Percentiles rank a stretch among this genome's conserved stretches.
These are phyloP conservation scores for Diabrotica virgifera DNA, from an alignment of 1,140 invertebrate species.

Conservation along the genomic window DNA sequence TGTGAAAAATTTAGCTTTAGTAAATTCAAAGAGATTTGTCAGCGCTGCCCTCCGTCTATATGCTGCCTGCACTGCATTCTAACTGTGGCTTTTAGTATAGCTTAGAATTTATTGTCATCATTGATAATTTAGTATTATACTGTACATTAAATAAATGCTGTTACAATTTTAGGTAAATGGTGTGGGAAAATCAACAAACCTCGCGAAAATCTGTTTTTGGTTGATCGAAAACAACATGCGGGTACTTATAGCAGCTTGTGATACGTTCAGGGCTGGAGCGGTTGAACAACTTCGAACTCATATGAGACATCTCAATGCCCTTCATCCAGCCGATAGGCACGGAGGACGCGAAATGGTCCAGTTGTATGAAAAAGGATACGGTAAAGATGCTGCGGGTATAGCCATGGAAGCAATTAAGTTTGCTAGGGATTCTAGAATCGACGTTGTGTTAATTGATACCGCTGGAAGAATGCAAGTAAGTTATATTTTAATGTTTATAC, in stretches of 20 bases:
- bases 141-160: neutral
- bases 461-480: slow-evolving; percentile 93
- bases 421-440: slow-evolving; percentile 75
- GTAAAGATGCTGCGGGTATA: slow-evolving; percentile 97
- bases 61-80: too few relatives aligned
- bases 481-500: neutral
- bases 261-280: slow-evolving; percentile 98
- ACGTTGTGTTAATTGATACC: slow-evolving; percentile 95
- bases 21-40: too few relatives aligned
- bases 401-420: slow-evolving; percentile 95
- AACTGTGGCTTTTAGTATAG: too few relatives aligned
- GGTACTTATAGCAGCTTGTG: slow-evolving; percentile 97
- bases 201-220: slow-evolving; percentile 99
- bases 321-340: slow-evolving; percentile 81
- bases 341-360: slow-evolving; percentile 78
- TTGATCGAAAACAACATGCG: slow-evolving; percentile 95
- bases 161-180: slow-evolving; percentile 70
- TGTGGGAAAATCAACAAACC: slow-evolving; percentile 98
- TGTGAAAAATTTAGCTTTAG: too few relatives aligned
- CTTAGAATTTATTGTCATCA: too few relatives aligned
- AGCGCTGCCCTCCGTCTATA: too few relatives aligned
- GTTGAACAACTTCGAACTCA: slow-evolving; percentile 98
- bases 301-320: slow-evolving; percentile 86
- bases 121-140: too few relatives aligned
- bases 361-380: slow-evolving; percentile 95